Evolutionary conservation across 1,140 invertebrate species (phyloP).

Genomic region (Monochamus saltuarius): DNA sequence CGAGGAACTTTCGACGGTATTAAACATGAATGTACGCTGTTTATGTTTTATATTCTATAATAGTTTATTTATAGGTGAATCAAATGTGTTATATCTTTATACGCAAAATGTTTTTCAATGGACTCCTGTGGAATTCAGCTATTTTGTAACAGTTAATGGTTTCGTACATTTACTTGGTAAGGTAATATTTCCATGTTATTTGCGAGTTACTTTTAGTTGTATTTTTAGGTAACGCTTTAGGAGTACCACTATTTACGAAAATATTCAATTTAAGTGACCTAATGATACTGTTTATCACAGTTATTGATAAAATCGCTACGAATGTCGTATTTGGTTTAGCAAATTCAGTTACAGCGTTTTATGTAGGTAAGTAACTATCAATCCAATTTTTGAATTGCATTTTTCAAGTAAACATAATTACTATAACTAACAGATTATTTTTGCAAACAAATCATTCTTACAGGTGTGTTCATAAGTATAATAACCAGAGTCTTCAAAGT

Average conservation of each 20-base stretch:
- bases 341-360: conserved; percentile 32
- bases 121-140: conserved; percentile 42
- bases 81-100: conserved; percentile 39
- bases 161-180: conserved; percentile 42
- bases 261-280: conserved; percentile 41
- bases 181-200: conserved; percentile 3
- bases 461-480: conserved; percentile 53
- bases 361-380: conserved; percentile 39
- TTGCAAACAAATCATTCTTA: too few relatives aligned
- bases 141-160: conserved; percentile 38
- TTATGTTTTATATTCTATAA: not conserved
- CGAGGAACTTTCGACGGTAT: conserved; percentile 37
- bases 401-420: too few relatives aligned
- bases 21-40: not conserved
- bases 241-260: conserved; percentile 43
- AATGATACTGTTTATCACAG: conserved; percentile 39
- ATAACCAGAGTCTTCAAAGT: conserved; percentile 57
- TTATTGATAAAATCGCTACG: conserved; percentile 42
- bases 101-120: conserved; percentile 41
- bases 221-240: conserved; percentile 38
- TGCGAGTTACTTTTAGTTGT: not conserved
- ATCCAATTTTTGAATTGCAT: too few relatives aligned
- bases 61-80: conserved; percentile 32
- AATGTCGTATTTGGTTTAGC: conserved; percentile 44
- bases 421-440: too few relatives aligned